phyloP scores from a whole-genome alignment of 2,888 invertebrate genomes.

The Pheosia gnoma region DNA sequence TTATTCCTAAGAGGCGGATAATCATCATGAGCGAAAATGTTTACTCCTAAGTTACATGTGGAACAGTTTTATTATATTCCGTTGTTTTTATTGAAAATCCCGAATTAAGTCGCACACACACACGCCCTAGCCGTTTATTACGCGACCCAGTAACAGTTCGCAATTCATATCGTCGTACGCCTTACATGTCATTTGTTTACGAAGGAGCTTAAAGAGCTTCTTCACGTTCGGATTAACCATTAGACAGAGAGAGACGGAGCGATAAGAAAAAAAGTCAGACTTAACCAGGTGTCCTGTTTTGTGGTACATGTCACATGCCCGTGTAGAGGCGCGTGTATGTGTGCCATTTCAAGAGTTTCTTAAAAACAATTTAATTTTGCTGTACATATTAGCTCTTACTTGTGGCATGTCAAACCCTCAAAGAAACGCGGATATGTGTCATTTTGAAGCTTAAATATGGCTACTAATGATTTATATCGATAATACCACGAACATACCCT shows the following conservation, averaged over 20 bases:
- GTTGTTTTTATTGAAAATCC: background rate
- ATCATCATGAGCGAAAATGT: slow-evolving; percentile 68
- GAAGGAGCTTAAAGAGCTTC: too few relatives aligned
- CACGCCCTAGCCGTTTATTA: too few relatives aligned
- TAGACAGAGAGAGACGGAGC: too few relatives aligned
- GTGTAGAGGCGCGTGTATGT: too few relatives aligned
- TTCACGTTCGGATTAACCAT: too few relatives aligned
- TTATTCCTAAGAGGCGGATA: slow-evolving; percentile 77
- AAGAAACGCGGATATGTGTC: slow-evolving; percentile 36
- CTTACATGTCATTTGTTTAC: too few relatives aligned
- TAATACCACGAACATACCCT: background rate
- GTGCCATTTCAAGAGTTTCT: background rate
- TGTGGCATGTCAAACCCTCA: slow-evolving; percentile 26
- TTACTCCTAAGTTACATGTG: slow-evolving; percentile 36
- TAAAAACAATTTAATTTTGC: background rate
- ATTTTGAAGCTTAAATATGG: slow-evolving; percentile 16
- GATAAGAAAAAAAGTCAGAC: too few relatives aligned
- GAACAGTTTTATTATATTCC: slow-evolving; percentile 13
- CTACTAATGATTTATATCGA: background rate
- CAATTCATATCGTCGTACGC: too few relatives aligned
- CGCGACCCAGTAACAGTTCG: too few relatives aligned
- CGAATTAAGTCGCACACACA: background rate
- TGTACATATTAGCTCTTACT: slow-evolving; percentile 4
- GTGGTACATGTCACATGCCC: too few relatives aligned
- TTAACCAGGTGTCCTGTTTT: too few relatives aligned